Conservation (phyloP, 1,140 invertebrate species). For the Penaeus indicus region DNA sequence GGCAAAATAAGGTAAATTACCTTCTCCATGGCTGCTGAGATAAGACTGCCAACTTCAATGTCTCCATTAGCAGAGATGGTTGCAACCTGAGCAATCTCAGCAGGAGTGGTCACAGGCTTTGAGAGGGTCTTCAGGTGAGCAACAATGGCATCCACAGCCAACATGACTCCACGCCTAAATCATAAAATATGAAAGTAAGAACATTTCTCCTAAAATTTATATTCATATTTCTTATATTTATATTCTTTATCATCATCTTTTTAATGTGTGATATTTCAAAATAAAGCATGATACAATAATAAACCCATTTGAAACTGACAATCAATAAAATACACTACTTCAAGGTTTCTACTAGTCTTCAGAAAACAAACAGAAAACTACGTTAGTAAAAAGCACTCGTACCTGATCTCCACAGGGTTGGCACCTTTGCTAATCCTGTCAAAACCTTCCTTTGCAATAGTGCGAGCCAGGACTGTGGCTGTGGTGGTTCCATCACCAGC, state of each 20-base stretch:
- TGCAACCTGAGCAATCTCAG: slow-evolving; percentile 99
- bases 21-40: slow-evolving; percentile 99
- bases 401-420: slow-evolving; percentile 97
- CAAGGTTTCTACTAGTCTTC: neutral
- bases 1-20: slow-evolving; percentile 23
- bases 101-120: slow-evolving; percentile 95
- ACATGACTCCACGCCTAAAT: slow-evolving; percentile 83
- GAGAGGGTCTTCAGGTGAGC: slow-evolving; percentile 91
- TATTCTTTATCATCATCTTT: neutral
- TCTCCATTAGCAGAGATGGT: slow-evolving; percentile 99
- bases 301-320: no score
- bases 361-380: neutral
- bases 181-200: neutral
- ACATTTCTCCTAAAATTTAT: neutral
- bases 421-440: slow-evolving; percentile 98
- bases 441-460: slow-evolving; percentile 99
- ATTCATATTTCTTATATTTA: neutral
- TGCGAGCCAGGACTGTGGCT: slow-evolving; percentile 95
- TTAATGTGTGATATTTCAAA: neutral
- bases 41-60: slow-evolving; percentile 89
- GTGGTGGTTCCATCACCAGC: slow-evolving; percentile 99
- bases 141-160: slow-evolving; percentile 94
- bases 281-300: no score
- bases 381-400: slow-evolving; percentile 74
- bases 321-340: no score